Base-by-base conservation (phyloP, 2,113 vertebrate genomes). In the Synodontis membranacea region DNA sequence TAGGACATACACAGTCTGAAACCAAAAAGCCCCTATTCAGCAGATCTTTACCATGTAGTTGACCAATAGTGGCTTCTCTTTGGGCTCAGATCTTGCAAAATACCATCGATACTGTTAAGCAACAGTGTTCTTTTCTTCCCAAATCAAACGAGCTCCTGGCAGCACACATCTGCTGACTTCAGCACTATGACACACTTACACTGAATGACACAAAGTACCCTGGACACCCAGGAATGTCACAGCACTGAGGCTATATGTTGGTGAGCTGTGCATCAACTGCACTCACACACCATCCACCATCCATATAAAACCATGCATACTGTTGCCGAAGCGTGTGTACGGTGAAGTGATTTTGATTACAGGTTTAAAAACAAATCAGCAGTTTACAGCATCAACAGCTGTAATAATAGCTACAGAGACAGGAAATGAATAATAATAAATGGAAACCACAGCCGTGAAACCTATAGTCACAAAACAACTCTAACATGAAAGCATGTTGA, bases 31-130 rank as follows among this genome's bases (percentile, higher is more conserved):
- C 44, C 44, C 17, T 54, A 66, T 31, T 83, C 44, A 83, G 86
- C 52, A 76, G 64, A 66, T 70, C 44, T 82, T 83, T 87, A 83
- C 66, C 70, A 50, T 76, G 15, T 44, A 19, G 15, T 82, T 86
- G n/a, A 44, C 68, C 46, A 87, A 66, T 37, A 42, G 15, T 50
- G 34, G 58, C 25, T 60, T 56, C 39, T 37, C 79, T 60, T 48
- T 74, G 23, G 34, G 64, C 52, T 78, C 70, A 87, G 23, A 52
- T n/a, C 86, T 83, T 83, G 70, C 86, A 83, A 87, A 87, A 87
- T 60, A 42, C 23, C 15, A 5, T n/a, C 70, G 76, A 7, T 83
- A 74, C 68, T 78, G 15, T 78, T 83, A 66, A 75, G 86, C 70
- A 87, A 78, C 72, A 66, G 48, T 12, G 11, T 37, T 58, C 48